Evolutionary conservation across 2,888 invertebrate species (phyloP).

Genomic region (Atrina japonica): DNA sequence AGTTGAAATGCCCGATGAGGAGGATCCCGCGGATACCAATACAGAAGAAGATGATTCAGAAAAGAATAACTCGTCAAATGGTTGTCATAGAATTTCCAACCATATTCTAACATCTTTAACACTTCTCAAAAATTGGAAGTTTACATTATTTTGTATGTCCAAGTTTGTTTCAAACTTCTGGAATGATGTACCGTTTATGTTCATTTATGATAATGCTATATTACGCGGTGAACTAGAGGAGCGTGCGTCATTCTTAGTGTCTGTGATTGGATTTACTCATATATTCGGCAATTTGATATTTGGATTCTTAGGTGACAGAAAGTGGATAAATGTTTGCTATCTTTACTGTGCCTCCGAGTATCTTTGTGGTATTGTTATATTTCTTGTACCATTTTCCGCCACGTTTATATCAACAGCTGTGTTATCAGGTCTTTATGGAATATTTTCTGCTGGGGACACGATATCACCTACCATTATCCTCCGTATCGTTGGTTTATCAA

Average conservation of each 20-base stretch:
- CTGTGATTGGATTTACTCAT: conserved; percentile 88
- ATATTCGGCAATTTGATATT: conserved; percentile 87
- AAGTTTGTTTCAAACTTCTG: conserved; percentile 94
- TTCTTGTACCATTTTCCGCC: conserved; percentile 60
- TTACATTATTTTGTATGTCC: conserved; percentile 80
- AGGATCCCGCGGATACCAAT: no score
- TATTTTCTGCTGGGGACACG: no score
- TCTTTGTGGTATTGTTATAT: conserved; percentile 79
- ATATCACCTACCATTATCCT: no score
- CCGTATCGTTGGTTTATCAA: no score
- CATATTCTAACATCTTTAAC: conserved; percentile 33
- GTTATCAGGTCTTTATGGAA: conserved; percentile 82
- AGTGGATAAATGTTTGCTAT: conserved; percentile 87
- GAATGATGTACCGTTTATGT: conserved; percentile 95
- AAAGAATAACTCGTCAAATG: no score
- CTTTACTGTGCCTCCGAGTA: conserved; percentile 89
- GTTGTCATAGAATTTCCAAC: no score
- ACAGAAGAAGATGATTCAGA: no score
- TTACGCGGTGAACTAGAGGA: conserved; percentile 82
- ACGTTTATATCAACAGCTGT: conserved; percentile 55
- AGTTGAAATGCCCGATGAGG: no score
- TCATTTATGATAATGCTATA: conserved; percentile 89
- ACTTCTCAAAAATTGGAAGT: no score
- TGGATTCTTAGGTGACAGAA: conserved; percentile 94
- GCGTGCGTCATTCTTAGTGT: conserved; percentile 87